A percentile compares a stretch with the other conserved stretches of the same genome.
phyloP scores from a whole-genome alignment of 2,113 vertebrate genomes.

The Corapipo altera region DNA sequence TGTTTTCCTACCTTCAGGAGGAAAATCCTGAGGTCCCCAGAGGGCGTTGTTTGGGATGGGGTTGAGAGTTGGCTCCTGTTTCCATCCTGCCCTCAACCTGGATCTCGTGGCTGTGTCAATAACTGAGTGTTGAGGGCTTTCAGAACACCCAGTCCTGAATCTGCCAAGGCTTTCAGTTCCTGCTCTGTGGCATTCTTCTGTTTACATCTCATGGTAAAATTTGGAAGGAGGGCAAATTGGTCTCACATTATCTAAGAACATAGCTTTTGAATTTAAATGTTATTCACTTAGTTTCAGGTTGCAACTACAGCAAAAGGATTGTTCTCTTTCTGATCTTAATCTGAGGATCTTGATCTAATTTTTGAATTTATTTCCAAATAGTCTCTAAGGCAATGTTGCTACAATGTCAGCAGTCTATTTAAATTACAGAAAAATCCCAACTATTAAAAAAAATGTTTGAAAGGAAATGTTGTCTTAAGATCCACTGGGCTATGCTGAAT shows the following conservation, averaged over 20 bases:
- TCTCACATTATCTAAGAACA: neutral
- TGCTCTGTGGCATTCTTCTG: neutral
- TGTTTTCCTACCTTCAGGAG: neutral
- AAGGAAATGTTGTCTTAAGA: neutral
- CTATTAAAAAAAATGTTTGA: neutral
- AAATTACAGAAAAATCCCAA: neutral
- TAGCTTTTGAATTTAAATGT: neutral
- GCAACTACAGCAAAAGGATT: neutral
- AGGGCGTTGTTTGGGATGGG: neutral
- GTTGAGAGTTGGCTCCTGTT: neutral
- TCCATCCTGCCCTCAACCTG: neutral
- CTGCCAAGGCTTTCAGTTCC: neutral
- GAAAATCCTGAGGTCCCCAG: accelerated
- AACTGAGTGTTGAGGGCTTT: neutral
- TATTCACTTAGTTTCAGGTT: neutral
- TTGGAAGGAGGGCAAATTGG: neutral
- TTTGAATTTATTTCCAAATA: neutral
- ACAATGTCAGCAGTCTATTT: neutral
- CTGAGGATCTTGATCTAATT: neutral
- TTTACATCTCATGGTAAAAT: neutral
- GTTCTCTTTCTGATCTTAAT: neutral
- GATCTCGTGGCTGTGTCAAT: accelerated
- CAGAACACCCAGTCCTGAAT: neutral
- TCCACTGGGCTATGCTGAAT: neutral
- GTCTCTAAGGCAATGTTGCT: neutral